These are phyloP conservation scores for Chelon labrosus DNA, from an alignment of 2,797 vertebrate genomes.

Conservation along the genomic window DNA sequence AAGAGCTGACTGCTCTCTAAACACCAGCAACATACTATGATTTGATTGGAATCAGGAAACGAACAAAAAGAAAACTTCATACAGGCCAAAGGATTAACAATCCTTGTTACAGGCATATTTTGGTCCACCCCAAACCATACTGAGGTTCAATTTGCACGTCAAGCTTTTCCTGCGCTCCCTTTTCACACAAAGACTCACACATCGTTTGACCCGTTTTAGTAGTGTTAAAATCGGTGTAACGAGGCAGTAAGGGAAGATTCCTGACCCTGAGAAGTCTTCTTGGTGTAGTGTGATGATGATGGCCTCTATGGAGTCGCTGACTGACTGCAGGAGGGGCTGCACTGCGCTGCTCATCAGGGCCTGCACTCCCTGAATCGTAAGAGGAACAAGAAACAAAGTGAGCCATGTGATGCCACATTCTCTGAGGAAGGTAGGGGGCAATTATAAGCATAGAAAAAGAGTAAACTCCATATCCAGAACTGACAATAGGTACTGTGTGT, in stretches of 20 bases:
- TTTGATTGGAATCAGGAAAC: too few species aligned
- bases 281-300: constrained; percentile 98
- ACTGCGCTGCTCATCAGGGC: constrained; percentile 92
- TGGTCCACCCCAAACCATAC: neutral
- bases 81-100: too few species aligned
- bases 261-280: constrained; percentile 94
- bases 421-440: too few species aligned
- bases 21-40: too few species aligned
- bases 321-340: constrained; percentile 93
- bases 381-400: neutral
- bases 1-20: too few species aligned
- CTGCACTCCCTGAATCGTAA: constrained; percentile 83
- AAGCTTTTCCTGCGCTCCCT: neutral
- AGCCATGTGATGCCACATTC: neutral
- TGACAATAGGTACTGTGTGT: neutral
- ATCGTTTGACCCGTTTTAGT: neutral
- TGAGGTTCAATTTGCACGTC: neutral
- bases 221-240: neutral
- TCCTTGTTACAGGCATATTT: too few species aligned
- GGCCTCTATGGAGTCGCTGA: constrained; percentile 95
- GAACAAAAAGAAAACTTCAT: too few species aligned
- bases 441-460: too few species aligned
- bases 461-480: neutral
- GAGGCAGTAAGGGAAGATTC: too few species aligned
- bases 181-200: too few species aligned